These are phyloP conservation scores for Danionella dracula DNA, from an alignment of 2,797 vertebrate genomes.

Conservation along the genomic window DNA sequence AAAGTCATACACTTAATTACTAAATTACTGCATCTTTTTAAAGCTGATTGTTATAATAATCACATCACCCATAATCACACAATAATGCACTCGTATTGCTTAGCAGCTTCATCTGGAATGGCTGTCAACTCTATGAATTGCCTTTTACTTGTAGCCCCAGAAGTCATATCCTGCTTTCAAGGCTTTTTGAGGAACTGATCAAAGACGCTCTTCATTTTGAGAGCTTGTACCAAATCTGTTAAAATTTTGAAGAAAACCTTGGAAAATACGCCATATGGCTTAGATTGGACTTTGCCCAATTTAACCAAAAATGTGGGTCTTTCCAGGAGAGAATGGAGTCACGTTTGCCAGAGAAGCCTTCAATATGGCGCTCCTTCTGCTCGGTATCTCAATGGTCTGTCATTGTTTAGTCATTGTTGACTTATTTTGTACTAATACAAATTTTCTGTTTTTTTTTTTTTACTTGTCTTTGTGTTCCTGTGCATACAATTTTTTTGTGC, in stretches of 20 bases:
- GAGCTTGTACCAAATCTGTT: conserved; percentile 5
- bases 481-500: neutral
- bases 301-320: conserved; percentile 28
- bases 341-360: conserved; percentile 37
- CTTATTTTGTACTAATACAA: neutral
- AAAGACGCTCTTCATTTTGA: neutral
- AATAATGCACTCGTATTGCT: neutral
- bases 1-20: too few relatives aligned
- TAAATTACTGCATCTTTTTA: conserved; percentile 1
- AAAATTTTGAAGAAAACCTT: neutral
- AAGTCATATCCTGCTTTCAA: neutral
- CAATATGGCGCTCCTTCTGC: conserved; percentile 22
- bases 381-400: neutral
- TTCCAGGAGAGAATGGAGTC: conserved; percentile 39
- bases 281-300: conserved; percentile 47
- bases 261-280: conserved; percentile 51
- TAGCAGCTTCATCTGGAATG: too few relatives aligned
- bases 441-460: neutral
- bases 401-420: neutral
- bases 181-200: neutral
- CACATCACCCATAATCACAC: neutral
- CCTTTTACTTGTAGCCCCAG: neutral
- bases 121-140: neutral
- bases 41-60: neutral
- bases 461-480: too few relatives aligned